phyloP scores from a whole-genome alignment of 2,113 vertebrate species.

The Nestor notabilis region DNA sequence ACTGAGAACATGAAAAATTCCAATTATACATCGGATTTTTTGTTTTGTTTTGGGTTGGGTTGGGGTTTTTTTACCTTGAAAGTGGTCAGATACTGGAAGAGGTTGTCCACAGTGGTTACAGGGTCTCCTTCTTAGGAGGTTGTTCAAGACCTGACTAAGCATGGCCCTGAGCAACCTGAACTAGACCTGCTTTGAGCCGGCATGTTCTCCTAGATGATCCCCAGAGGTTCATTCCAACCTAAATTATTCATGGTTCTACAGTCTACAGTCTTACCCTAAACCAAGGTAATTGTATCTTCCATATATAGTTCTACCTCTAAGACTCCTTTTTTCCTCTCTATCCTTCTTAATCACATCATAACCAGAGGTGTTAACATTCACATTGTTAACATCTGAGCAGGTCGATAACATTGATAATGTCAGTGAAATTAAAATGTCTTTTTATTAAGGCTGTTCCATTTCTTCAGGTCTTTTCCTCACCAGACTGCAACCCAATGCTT shows the following conservation, averaged over 20 bases:
- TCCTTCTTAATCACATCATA: slow-evolving; percentile 2
- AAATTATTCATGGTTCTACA: not conserved
- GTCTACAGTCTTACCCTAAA: not conserved
- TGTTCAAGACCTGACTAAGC: not conserved
- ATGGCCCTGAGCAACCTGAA: not conserved
- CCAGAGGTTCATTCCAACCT: not conserved
- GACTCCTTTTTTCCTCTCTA: not conserved
- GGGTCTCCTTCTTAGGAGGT: not conserved
- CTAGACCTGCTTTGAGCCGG: not conserved
- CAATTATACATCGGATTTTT: not conserved
- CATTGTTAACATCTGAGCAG: not conserved
- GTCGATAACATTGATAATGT: not conserved
- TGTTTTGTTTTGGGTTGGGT: fast-evolving
- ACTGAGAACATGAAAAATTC: not conserved
- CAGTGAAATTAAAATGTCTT: slow-evolving; percentile 27
- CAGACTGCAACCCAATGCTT: not conserved
- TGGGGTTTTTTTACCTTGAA: not conserved
- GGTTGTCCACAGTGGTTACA: not conserved
- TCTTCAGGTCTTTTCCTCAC: not conserved
- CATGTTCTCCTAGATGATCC: not conserved
- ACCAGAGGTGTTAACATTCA: slow-evolving; percentile 6
- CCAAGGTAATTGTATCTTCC: not conserved
- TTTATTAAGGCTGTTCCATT: not conserved
- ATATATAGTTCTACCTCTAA: not conserved
- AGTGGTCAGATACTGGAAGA: not conserved